Evolutionary conservation across 2,113 vertebrate genomes (phyloP).

Genomic region (rabbit (Oryctolagus cuniculus)): mOryCun1.1 NC_091445.1:28818501-28819000

Average conservation of each 20-base stretch:
- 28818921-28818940: neutral
- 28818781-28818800: neutral
- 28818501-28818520: slow-evolving; percentile 74
- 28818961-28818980: neutral
- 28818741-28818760: slow-evolving; percentile 35
- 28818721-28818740: slow-evolving; percentile 65
- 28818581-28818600: slow-evolving; percentile 78
- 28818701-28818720: slow-evolving; percentile 54
- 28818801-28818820: neutral
- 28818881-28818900: neutral
- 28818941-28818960: neutral
- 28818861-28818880: neutral
- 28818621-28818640: slow-evolving; percentile 80
- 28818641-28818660: slow-evolving; percentile 70
- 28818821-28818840: neutral
- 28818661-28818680: slow-evolving; percentile 70
- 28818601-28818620: slow-evolving; percentile 76
- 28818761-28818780: slow-evolving; percentile 60
- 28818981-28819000: neutral
- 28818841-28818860: neutral
- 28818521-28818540: slow-evolving; percentile 63
- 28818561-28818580: slow-evolving; percentile 75
- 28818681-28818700: slow-evolving; percentile 69
- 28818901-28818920: neutral
- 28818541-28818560: slow-evolving; percentile 83